Evolutionary conservation across 1,140 invertebrate species (phyloP).

Genomic region (Samia ricini): DNA sequence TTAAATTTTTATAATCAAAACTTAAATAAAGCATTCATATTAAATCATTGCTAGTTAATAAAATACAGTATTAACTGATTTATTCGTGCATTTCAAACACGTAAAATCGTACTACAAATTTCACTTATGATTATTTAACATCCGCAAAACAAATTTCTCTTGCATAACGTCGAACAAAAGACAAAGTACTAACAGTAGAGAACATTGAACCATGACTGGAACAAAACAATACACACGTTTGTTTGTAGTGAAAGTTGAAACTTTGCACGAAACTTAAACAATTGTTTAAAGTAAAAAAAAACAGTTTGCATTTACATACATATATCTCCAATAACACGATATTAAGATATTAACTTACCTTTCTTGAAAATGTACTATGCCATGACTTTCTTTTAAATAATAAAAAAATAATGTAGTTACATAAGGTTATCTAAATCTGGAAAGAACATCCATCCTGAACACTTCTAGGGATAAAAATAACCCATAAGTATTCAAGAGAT

Average conservation of each 20-base stretch:
- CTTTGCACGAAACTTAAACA: slow-evolving; percentile 19
- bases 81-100: not conserved
- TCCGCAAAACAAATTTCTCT: slow-evolving; percentile 4
- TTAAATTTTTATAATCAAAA: no score
- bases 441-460: no score
- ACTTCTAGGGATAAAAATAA: no score
- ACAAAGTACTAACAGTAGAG: not conserved
- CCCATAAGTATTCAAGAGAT: no score
- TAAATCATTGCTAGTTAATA: no score
- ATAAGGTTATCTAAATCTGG: no score
- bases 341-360: not conserved
- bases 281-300: slow-evolving; percentile 11
- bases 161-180: slow-evolving; percentile 13
- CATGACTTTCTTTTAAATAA: no score
- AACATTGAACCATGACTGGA: slow-evolving; percentile 18
- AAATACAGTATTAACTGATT: no score
- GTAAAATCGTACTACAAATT: not conserved
- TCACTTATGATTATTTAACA: slow-evolving; percentile 4
- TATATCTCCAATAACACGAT: not conserved
- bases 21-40: no score
- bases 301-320: not conserved
- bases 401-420: no score
- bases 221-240: slow-evolving; percentile 19
- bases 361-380: no score
- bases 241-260: slow-evolving; percentile 40